These are phyloP conservation scores for Drosophila affinis DNA, from an alignment of 2,888 invertebrate species.

Conservation along the genomic window DNA sequence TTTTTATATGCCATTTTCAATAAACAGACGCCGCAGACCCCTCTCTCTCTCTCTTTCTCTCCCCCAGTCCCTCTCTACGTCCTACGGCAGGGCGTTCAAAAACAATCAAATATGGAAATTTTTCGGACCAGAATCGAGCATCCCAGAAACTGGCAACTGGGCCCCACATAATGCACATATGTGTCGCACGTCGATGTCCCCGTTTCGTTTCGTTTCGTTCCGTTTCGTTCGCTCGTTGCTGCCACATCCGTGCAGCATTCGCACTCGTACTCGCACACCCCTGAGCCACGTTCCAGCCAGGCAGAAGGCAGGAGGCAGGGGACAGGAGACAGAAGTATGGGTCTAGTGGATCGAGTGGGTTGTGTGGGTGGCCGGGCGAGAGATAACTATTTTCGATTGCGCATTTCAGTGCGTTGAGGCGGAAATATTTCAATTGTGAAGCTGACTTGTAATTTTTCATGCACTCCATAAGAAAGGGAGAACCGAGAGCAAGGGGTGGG, in stretches of 20 bases:
- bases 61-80: slow-evolving; percentile 10
- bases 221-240: slow-evolving; percentile 8
- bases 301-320: slow-evolving; percentile 49
- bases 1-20: slow-evolving; percentile 68
- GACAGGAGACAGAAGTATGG: too few species aligned
- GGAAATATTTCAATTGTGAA: slow-evolving; percentile 79
- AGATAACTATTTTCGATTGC: slow-evolving; percentile 78
- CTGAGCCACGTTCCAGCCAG: not conserved
- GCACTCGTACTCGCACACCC: slow-evolving; percentile 21
- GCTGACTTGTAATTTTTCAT: slow-evolving; percentile 80
- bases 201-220: slow-evolving; percentile 1
- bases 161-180: slow-evolving; percentile 59
- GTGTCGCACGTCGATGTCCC: slow-evolving; percentile 44
- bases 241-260: slow-evolving; percentile 34
- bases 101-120: slow-evolving; percentile 78
- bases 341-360: not conserved
- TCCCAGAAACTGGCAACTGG: slow-evolving; percentile 28
- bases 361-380: slow-evolving; percentile 39
- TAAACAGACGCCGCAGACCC: slow-evolving; percentile 58
- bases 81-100: slow-evolving; percentile 55
- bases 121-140: slow-evolving; percentile 44
- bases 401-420: slow-evolving; percentile 77
- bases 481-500: too few species aligned
- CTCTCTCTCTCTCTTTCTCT: not conserved
- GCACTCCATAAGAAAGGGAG: slow-evolving; percentile 46